Evolutionary conservation across 92 coral and sea anemone species (phyloP), one percentile per base, ranked within the genome.

Genomic region (Heteractis magnifica): DNA sequence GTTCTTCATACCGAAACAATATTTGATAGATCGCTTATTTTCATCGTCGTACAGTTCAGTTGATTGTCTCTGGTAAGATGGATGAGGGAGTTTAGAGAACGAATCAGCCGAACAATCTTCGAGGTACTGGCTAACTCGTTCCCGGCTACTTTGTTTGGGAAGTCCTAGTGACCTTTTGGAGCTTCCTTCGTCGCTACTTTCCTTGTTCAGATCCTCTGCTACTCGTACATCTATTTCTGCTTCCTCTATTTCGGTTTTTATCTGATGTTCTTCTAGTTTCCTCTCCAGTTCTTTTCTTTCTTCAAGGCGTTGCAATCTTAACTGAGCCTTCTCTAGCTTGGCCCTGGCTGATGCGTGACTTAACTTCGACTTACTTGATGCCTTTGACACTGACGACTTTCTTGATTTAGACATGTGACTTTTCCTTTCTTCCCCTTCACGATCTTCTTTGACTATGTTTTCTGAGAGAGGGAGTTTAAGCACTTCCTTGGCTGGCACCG

Each of bases 251-350:
- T 77, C 81, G 10, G 81, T 26, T 4, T 13, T 3, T 3, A 77
- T 34, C 16, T 52, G 65, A 44, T 16, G 49, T 55, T 77, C 81
- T 53, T 77, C 81, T 51, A 77, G 68, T 19, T 26, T 77, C 52
- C 48, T 77, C 34, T 77, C 81, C 14, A 77, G 81, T 10, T 77
- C 81, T 20, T 55, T 77, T 64, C n/a, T n/a, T n/a, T n/a, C n/a
- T n/a, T n/a, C n/a, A n/a, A n/a, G n/a, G n/a, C n/a, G n/a, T n/a
- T n/a, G n/a, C n/a, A n/a, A n/a, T n/a, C n/a, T n/a, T n/a, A n/a
- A n/a, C n/a, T n/a, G n/a, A n/a, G n/a, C n/a, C n/a, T n/a, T n/a
- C n/a, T n/a, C n/a, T n/a, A n/a, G n/a, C n/a, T n/a, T n/a, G n/a
- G n/a, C n/a, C n/a, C 14, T 44, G 3, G 79, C 79, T 49, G 79